Conservation (phyloP, 2,888 invertebrate genomes). For the Pachymerium ferrugineum region DNA sequence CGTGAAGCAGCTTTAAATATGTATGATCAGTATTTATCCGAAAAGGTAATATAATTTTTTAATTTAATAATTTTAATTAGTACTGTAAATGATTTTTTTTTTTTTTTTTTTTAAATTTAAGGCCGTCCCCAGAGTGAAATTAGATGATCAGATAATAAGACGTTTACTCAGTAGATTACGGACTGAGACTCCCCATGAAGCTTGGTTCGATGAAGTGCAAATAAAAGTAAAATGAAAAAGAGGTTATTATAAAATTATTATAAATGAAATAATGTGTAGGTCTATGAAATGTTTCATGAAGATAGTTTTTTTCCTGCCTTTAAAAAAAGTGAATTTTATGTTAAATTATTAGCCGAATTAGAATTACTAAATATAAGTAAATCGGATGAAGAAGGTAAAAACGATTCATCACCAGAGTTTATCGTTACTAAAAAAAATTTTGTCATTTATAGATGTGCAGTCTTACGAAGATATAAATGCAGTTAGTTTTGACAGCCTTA, state of each 20-base stretch:
- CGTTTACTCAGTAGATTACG: slow-evolving; percentile 58
- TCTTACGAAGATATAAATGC: slow-evolving; percentile 32
- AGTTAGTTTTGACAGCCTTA: slow-evolving; percentile 28
- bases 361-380: slow-evolving; percentile 56
- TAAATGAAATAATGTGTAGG: too few species aligned
- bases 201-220: slow-evolving; percentile 81
- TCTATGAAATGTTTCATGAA: slow-evolving; percentile 47
- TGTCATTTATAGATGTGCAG: slow-evolving; percentile 28
- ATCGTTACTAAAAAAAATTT: too few species aligned
- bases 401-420: not conserved
- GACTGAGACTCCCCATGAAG: slow-evolving; percentile 59
- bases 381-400: slow-evolving; percentile 36
- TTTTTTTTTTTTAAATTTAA: slow-evolving; percentile 41
- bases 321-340: slow-evolving; percentile 60
- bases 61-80: not conserved
- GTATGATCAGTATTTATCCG: slow-evolving; percentile 69
- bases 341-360: slow-evolving; percentile 65
- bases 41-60: slow-evolving; percentile 52
- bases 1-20: slow-evolving; percentile 66
- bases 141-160: slow-evolving; percentile 60
- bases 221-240: slow-evolving; percentile 40
- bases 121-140: slow-evolving; percentile 58
- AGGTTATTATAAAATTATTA: not conserved
- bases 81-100: slow-evolving; percentile 30
- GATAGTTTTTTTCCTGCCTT: slow-evolving; percentile 61